Conservation (phyloP, 2,888 invertebrate genomes). For the Siphonodentalium dalli region DNA sequence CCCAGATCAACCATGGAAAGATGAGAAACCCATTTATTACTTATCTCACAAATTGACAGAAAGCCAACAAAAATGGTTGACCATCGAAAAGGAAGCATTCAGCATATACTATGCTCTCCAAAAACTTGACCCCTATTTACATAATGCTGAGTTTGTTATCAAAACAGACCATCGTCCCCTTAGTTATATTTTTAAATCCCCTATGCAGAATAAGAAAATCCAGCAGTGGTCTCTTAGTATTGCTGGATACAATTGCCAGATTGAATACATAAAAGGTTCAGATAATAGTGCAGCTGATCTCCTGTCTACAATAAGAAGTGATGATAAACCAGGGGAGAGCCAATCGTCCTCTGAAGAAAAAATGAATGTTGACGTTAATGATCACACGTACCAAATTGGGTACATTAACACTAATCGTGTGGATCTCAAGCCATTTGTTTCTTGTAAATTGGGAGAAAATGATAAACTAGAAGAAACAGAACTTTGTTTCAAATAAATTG, state of each 20-base stretch:
- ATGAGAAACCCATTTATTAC: constrained; percentile 4
- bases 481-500: too few relatives aligned
- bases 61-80: background rate
- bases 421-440: background rate
- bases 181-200: background rate
- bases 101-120: too few relatives aligned
- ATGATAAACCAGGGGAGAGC: background rate
- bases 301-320: background rate
- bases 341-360: background rate
- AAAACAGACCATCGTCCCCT: background rate
- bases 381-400: background rate
- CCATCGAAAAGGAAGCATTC: constrained; percentile 3
- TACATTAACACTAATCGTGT: constrained; percentile 1
- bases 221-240: constrained; percentile 25
- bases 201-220: constrained; percentile 11
- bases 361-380: background rate
- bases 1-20: too few relatives aligned
- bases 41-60: constrained; percentile 3
- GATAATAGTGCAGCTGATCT: constrained; percentile 4
- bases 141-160: too few relatives aligned
- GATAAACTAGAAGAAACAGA: too few relatives aligned
- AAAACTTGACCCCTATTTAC: too few relatives aligned
- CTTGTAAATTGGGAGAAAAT: background rate
- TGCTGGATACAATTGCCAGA: constrained; percentile 22
- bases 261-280: background rate